Evolutionary conservation across 2,113 vertebrate species (phyloP).

Genomic region (Pelobates fuscus): DNA sequence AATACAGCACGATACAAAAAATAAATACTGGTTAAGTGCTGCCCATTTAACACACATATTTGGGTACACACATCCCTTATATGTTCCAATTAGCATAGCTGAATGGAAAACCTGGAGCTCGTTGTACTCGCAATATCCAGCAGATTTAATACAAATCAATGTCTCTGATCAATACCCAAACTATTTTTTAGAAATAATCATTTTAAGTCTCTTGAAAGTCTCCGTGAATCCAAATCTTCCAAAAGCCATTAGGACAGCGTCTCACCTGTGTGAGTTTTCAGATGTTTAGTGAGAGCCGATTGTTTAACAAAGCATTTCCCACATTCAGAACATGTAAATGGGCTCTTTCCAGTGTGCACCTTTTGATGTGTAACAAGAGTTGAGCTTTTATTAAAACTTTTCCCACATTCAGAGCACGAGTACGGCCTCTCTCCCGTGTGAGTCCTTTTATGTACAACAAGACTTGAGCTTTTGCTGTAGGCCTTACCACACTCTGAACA

Average conservation of each 20-base stretch:
- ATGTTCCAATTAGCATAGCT: too few relatives aligned
- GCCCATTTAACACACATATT: too few relatives aligned
- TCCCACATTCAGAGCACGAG: slow-evolving; percentile 54
- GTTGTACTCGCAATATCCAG: too few relatives aligned
- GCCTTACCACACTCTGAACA: slow-evolving; percentile 60
- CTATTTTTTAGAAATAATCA: too few relatives aligned
- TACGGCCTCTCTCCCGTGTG: slow-evolving; percentile 60
- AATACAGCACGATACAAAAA: too few relatives aligned
- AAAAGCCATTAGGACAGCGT: neutral
- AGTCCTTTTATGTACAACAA: slow-evolving; percentile 60
- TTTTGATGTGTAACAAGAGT: slow-evolving; percentile 59
- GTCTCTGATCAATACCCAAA: too few relatives aligned
- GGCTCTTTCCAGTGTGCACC: slow-evolving; percentile 58
- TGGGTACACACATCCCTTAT: too few relatives aligned
- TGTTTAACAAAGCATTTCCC: slow-evolving; percentile 64
- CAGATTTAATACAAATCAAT: too few relatives aligned
- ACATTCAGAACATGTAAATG: slow-evolving; percentile 58
- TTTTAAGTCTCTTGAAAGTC: too few relatives aligned
- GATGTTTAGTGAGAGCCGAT: slow-evolving; percentile 59
- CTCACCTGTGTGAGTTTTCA: slow-evolving; percentile 3
- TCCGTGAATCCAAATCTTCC: too few relatives aligned
- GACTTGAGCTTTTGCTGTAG: slow-evolving; percentile 58
- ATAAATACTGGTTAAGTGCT: too few relatives aligned
- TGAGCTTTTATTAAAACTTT: slow-evolving; percentile 59
- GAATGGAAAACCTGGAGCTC: too few relatives aligned